Evolutionary conservation across 2,113 vertebrate species (phyloP), one percentile per base, ranked within the genome.

Genomic region (Burhinus oedicnemus): DNA sequence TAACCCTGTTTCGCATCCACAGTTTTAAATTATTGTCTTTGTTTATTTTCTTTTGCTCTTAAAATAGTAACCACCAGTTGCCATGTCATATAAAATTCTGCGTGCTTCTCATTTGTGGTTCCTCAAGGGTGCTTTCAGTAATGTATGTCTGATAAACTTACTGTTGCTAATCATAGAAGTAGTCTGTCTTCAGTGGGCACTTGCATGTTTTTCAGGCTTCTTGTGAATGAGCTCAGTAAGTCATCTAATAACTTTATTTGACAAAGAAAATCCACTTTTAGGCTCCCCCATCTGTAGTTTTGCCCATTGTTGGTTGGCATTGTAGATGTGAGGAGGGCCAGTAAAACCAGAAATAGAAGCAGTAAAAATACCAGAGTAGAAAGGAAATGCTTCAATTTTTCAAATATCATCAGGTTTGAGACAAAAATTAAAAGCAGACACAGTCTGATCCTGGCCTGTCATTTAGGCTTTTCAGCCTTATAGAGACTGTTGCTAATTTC

Each of bases 1-100:
- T 64, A 75, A 12, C 7, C 1, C 5, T 17, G 0, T 44, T 20
- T 44, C 4, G 23, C 3, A 66, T 22, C 5, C 47, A 30, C 52
- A 34, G 5, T 49, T 87, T 95, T 62, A 62, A 61, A 55, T 66
- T 69, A 40, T 20, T 66, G 7, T 34, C 40, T 7, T 45, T 51
- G 3, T 44, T 62, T 64, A 15, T 78, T 77, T 95, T 32, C 5
- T 62, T 62, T 47, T 62, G 15, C 5, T 86, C 87, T 72, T 69
- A 22, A 34, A 81, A 51, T 25, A 29, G 17, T 26, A 47, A 83
- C 2, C n/a, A 58, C 6, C 74, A n/a, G 29, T 42, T 85, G 5
- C n/a, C 5, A 18, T 2, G 2, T 6, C 5, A 15, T 51, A 26
- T 34, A 58, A 47, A 36, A 76, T 69, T 86, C 15, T 30, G 8